Evolutionary conservation across 1,140 invertebrate species (phyloP).

Genomic region (Drosophila gunungcola): DNA sequence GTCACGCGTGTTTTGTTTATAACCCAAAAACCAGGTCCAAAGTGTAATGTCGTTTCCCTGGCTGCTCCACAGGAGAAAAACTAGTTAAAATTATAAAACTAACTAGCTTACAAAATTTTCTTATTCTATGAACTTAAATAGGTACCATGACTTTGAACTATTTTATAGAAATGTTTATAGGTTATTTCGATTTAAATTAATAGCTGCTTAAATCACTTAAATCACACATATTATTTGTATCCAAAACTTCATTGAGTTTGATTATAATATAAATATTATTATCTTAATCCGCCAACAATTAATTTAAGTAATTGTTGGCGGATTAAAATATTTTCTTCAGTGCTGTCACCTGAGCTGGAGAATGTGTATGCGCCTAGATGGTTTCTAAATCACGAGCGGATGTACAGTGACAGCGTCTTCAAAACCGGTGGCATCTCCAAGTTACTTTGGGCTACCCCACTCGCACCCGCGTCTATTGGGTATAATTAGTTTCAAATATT

Average conservation of each 20-base stretch:
- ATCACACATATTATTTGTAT: too few species aligned
- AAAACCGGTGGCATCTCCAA: conserved; percentile 9
- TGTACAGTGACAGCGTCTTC: conserved; percentile 59
- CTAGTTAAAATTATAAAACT: too few species aligned
- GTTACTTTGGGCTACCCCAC: conserved; percentile 15
- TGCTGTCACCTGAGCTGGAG: conserved; percentile 29
- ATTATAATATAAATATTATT: too few species aligned
- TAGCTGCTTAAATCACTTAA: too few species aligned
- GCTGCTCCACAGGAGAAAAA: conserved; percentile 2
- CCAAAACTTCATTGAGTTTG: too few species aligned
- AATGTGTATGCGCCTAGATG: conserved; percentile 44
- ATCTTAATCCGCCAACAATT: too few species aligned
- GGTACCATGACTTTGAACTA: too few species aligned
- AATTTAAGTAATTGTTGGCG: too few species aligned
- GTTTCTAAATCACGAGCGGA: conserved; percentile 71
- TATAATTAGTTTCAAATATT: conserved; percentile 84
- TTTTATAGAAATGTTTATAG: too few species aligned
- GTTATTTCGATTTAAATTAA: too few species aligned
- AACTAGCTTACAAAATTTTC: too few species aligned
- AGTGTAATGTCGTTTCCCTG: conserved; percentile 43
- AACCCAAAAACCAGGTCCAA: conserved; percentile 57
- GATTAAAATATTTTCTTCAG: conserved; percentile 9
- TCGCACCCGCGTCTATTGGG: conserved; percentile 68
- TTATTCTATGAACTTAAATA: too few species aligned
- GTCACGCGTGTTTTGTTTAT: conserved; percentile 84